Evolutionary conservation across 1,140 invertebrate species (phyloP).

Genomic region (Adelges cooleyi): DNA sequence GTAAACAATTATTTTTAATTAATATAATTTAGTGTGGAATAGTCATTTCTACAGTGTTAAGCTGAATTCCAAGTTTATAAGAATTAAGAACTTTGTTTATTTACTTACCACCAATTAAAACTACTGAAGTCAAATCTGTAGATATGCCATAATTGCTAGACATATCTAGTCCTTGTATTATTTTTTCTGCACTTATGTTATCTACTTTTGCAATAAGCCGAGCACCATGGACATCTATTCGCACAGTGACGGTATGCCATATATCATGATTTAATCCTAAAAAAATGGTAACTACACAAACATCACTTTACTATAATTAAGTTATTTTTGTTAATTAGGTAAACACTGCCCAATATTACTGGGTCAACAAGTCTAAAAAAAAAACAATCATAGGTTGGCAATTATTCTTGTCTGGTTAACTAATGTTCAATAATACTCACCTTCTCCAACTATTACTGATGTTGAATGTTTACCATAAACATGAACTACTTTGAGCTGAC

Average conservation of each 20-base stretch:
- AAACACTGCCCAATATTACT: too few species aligned
- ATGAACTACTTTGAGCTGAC: conserved; percentile 78
- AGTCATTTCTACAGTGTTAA: too few species aligned
- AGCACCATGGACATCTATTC: conserved; percentile 69
- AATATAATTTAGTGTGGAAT: too few species aligned
- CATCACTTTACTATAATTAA: too few species aligned
- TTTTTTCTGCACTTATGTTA: conserved; percentile 61
- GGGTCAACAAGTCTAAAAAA: too few species aligned
- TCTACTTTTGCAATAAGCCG: conserved; percentile 73
- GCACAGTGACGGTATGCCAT: conserved; percentile 76
- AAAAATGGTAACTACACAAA: too few species aligned
- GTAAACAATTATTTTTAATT: too few species aligned
- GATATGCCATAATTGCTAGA: conserved; percentile 72
- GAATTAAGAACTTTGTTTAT: background rate
- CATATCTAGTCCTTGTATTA: conserved; percentile 63
- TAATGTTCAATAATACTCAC: too few species aligned
- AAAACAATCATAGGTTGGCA: too few species aligned
- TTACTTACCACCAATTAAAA: conserved; percentile 72
- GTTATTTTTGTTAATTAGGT: too few species aligned
- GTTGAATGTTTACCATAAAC: conserved; percentile 75
- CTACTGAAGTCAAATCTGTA: conserved; percentile 69
- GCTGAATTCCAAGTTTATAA: too few species aligned
- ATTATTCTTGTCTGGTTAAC: too few species aligned
- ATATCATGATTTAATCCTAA: conserved; percentile 67
- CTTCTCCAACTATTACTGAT: conserved; percentile 72